Conservation (phyloP, 2,888 invertebrate species). For the Melinopterus prodromus region DNA sequence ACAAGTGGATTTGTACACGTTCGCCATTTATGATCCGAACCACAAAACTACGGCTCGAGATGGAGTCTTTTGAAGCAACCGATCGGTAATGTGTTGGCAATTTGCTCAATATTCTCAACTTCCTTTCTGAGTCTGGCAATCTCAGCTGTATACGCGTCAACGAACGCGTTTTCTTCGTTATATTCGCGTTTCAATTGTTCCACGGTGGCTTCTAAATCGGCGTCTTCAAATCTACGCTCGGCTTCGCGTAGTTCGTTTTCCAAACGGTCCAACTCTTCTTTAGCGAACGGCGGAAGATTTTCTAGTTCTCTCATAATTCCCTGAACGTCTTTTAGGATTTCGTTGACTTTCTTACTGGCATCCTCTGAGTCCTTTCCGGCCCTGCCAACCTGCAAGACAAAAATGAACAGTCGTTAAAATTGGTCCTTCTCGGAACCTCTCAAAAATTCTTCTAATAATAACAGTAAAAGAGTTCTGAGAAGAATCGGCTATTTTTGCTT, state of each 20-base stretch:
- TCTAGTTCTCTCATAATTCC: constrained; percentile 80
- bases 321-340: constrained; percentile 80
- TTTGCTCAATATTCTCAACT: constrained; percentile 84
- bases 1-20: constrained; percentile 26
- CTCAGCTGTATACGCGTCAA: constrained; percentile 83
- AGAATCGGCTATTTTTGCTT: constrained; percentile 4
- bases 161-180: constrained; percentile 67
- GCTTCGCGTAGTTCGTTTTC: constrained; percentile 73
- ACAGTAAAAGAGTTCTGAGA: neutral
- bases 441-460: neutral
- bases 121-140: constrained; percentile 74
- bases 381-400: constrained; percentile 75
- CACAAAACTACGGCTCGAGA: constrained; percentile 70
- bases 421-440: neutral
- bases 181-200: constrained; percentile 74
- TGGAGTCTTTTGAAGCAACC: constrained; percentile 81
- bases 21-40: constrained; percentile 5
- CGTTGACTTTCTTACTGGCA: constrained; percentile 82
- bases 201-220: constrained; percentile 80
- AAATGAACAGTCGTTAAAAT: constrained; percentile 14
- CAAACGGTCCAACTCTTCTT: constrained; percentile 68
- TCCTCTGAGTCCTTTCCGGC: constrained; percentile 85
- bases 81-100: constrained; percentile 80
- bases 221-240: constrained; percentile 74
- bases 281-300: constrained; percentile 77